Conservation (phyloP, 2,888 invertebrate species). For the Philhelius pedissequus region DNA sequence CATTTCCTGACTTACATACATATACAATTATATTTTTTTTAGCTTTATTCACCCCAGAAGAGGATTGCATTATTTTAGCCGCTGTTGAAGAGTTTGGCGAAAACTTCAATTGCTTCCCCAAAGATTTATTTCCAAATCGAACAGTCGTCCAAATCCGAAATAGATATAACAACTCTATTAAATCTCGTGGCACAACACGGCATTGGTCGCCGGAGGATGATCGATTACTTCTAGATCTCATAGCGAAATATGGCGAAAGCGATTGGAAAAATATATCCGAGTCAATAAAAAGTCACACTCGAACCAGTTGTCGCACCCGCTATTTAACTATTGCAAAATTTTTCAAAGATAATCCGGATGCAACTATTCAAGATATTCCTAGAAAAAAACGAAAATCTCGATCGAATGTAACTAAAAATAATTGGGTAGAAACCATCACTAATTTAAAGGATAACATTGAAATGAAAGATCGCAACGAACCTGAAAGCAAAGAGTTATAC, state of each 20-base stretch:
- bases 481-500: constrained; percentile 26
- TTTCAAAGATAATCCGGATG: constrained; percentile 79
- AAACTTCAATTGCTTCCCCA: constrained; percentile 81
- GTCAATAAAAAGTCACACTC: constrained; percentile 80
- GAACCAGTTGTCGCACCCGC: constrained; percentile 83
- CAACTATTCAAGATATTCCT: constrained; percentile 73
- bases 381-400: constrained; percentile 69
- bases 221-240: constrained; percentile 80
- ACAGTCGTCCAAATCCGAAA: constrained; percentile 82
- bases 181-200: constrained; percentile 77
- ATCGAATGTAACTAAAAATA: constrained; percentile 71
- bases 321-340: constrained; percentile 81
- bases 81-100: constrained; percentile 82
- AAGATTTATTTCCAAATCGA: constrained; percentile 82
- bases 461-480: neutral
- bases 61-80: constrained; percentile 84
- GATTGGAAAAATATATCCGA: constrained; percentile 81
- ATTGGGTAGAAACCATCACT: constrained; percentile 75
- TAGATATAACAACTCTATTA: constrained; percentile 81
- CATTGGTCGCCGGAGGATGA: constrained; percentile 84
- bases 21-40: neutral
- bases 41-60: constrained; percentile 82
- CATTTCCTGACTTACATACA: too few species aligned
- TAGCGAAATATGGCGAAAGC: constrained; percentile 79
- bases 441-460: constrained; percentile 70